phyloP scores from a whole-genome alignment of 1,140 invertebrate species.

The Drosophila sp. region DNA sequence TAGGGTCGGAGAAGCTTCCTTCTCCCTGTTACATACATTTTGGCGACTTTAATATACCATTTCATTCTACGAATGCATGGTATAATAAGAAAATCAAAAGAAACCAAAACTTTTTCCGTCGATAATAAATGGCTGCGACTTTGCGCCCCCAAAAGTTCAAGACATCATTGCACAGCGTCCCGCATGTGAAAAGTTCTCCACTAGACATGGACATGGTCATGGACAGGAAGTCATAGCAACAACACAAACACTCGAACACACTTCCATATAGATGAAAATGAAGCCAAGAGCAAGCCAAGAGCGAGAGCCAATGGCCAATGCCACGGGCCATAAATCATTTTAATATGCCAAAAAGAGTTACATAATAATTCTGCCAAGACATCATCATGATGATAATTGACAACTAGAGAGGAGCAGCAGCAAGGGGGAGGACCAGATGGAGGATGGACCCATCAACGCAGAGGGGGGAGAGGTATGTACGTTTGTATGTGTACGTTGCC shows the following conservation, averaged over 20 bases:
- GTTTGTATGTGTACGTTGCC: constrained; percentile 3
- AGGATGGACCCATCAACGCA: not conserved
- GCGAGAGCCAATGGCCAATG: constrained; percentile 66
- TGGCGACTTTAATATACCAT: too few relatives aligned
- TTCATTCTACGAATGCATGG: too few relatives aligned
- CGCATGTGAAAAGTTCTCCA: constrained; percentile 75
- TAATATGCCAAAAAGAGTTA: constrained; percentile 75
- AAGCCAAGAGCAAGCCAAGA: constrained; percentile 64
- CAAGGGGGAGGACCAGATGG: not conserved
- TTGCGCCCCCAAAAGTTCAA: constrained; percentile 79
- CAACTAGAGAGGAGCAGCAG: constrained; percentile 24
- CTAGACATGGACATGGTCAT: constrained; percentile 28
- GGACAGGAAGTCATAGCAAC: constrained; percentile 61
- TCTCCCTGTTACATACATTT: too few relatives aligned
- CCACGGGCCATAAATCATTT: constrained; percentile 77
- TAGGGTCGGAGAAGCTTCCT: too few relatives aligned
- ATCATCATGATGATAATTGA: constrained; percentile 57
- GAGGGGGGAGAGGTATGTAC: not conserved
- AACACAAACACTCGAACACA: not conserved
- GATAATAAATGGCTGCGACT: constrained; percentile 76
- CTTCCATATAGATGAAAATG: constrained; percentile 40
- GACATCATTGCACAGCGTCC: constrained; percentile 48
- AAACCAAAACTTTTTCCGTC: constrained; percentile 71
- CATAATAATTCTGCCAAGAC: constrained; percentile 74
- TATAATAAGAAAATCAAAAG: too few relatives aligned